Percentiles rank a stretch among this genome's conserved stretches.
These are phyloP conservation scores for Chaetodon trifascialis DNA, from an alignment of 2,113 vertebrate species.

Conservation along the genomic window DNA sequence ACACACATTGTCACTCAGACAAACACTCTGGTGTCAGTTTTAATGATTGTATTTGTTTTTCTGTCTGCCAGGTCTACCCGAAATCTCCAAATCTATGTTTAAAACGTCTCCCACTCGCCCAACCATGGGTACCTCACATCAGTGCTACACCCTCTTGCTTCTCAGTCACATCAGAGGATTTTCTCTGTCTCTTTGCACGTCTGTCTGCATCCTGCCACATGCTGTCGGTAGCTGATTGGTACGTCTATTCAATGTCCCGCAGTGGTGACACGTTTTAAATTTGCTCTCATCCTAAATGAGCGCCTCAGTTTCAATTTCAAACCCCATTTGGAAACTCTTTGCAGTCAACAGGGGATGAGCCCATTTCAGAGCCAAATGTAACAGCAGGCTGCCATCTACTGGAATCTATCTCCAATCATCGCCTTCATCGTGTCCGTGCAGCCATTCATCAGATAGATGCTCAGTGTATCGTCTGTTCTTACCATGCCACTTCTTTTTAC, in stretches of 20 bases:
- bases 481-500: no score
- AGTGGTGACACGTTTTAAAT: constrained; percentile 27
- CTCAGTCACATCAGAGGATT: not conserved
- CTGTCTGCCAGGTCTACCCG: not conserved
- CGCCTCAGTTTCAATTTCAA: constrained; percentile 37
- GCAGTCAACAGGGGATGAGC: not conserved
- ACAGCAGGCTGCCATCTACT: constrained; percentile 69
- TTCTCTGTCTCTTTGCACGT: not conserved
- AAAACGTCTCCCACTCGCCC: not conserved
- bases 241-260: not conserved
- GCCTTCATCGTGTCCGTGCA: not conserved
- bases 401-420: constrained; percentile 12
- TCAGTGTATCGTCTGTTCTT: no score
- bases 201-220: not conserved
- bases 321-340: not conserved
- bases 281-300: constrained; percentile 36
- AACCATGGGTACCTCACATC: not conserved
- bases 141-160: not conserved
- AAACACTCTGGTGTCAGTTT: constrained; percentile 9
- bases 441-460: not conserved
- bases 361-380: constrained; percentile 25
- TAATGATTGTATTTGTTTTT: not conserved
- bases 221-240: constrained; percentile 13
- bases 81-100: constrained; percentile 15
- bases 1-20: constrained; percentile 7